phyloP scores from a whole-genome alignment of 2,113 vertebrate genomes.

The Gracilinanus agilis region DNA sequence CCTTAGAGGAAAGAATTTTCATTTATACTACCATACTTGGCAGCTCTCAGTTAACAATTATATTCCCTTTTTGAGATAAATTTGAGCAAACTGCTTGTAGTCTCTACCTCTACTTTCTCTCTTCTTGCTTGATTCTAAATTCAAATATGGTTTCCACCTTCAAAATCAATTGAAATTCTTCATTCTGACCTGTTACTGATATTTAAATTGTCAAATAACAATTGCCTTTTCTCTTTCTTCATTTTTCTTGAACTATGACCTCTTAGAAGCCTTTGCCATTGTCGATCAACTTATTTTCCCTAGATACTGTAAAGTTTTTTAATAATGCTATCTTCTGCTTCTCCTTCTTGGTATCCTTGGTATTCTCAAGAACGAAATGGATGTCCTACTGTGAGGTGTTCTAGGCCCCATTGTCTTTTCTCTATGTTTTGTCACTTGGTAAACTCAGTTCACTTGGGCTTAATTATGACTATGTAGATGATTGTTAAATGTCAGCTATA shows the following conservation, averaged over 20 bases:
- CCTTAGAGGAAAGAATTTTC: neutral
- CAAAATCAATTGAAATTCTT: neutral
- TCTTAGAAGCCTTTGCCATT: neutral
- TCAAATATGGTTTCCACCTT: neutral
- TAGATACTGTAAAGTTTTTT: neutral
- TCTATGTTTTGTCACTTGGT: neutral
- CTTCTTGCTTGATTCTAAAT: neutral
- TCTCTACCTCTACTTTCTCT: neutral
- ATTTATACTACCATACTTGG: neutral
- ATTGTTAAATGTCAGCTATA: neutral
- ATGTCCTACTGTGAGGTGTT: neutral
- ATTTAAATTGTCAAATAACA: neutral
- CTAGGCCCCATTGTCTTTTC: too few species aligned
- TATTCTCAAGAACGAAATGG: neutral
- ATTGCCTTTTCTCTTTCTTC: neutral
- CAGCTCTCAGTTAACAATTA: neutral
- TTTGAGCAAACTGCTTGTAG: neutral
- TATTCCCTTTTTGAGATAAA: neutral
- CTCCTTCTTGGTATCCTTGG: neutral
- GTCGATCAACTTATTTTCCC: neutral
- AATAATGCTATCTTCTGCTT: neutral
- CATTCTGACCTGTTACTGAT: neutral
- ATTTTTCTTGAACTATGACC: neutral
- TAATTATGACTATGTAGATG: neutral
- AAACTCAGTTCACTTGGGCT: neutral